Evolutionary conservation across 2,888 invertebrate genomes (phyloP), one percentile per base, ranked within the genome.

Genomic region (Onthophagus sagittarius): DNA sequence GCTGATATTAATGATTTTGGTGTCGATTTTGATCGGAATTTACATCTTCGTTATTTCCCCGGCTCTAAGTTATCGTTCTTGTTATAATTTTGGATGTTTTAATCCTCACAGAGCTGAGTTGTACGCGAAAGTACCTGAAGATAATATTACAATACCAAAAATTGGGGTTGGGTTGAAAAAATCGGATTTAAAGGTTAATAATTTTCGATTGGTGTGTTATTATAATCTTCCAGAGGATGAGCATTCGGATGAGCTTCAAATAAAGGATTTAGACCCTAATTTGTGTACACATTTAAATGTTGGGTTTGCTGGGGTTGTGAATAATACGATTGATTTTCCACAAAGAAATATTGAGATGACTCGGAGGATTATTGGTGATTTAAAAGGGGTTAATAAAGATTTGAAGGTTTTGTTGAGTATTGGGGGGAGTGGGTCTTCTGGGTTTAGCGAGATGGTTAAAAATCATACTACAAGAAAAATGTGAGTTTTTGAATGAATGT

Each of bases 211-310:
- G 72, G 89, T 92, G 9, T 94, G 94, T 81, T 94, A 94, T 84
- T 94, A 93, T 84, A 88, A 88, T 77, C 86, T 89, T 75, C 90
- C 91, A 3, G 71, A 75, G 62, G 65, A 31, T 31, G 70, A 77
- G 11, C 74, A 79, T 77, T 75, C 80, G 82, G 78, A 77, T 72
- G 82, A 83, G 75, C 84, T 92, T 72, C 82, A 85, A 79, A 90
- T 92, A 5, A 81, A 85, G 53, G 85, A 88, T 78, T 88, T 95
- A 33, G 90, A 93, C 81, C 89, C 94, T 23, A 84, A 88, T 79
- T 86, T 96, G 73, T 96, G 96, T 83, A 94, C 95, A 0, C 96
- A 96, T 84, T 89, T 96, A 75, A 94, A 94, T 83, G 86, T 94
- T 73, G 95, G 92, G 64, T 93, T 94, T 86, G 92, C 92, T 15